Evolutionary conservation across 2,888 invertebrate species (phyloP).

Genomic region (Cistogaster globosa): DNA sequence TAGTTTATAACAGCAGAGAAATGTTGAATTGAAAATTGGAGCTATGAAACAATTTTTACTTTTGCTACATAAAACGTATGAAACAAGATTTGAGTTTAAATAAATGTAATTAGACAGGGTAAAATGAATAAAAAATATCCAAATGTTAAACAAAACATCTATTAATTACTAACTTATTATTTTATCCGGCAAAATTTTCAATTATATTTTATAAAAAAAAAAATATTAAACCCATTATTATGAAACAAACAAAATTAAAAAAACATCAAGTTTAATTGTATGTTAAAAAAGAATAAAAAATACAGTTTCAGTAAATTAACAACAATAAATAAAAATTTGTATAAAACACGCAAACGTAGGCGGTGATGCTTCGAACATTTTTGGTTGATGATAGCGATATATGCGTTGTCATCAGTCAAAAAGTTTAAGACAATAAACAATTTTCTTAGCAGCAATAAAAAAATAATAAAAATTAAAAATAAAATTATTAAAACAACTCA

Average conservation of each 20-base stretch:
- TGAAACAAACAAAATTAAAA: not conserved
- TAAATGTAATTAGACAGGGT: too few relatives aligned
- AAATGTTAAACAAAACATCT: constrained; percentile 11
- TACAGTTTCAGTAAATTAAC: not conserved
- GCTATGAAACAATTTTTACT: too few relatives aligned
- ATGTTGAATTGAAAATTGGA: too few relatives aligned
- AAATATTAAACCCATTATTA: constrained; percentile 1
- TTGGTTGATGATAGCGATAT: not conserved
- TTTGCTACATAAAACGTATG: too few relatives aligned
- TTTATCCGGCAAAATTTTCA: constrained; percentile 19
- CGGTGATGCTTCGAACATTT: not conserved
- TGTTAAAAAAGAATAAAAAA: constrained; percentile 1
- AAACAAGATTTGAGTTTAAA: too few relatives aligned
- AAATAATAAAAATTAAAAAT: too few relatives aligned
- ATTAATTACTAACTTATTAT: not conserved
- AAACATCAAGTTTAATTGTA: constrained; percentile 43
- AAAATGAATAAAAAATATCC: not conserved
- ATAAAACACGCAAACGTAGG: constrained; percentile 38
- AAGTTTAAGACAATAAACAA: not conserved
- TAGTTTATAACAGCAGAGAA: too few relatives aligned
- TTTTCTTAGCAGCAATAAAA: not conserved
- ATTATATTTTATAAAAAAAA: constrained; percentile 19
- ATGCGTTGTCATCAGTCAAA: not conserved
- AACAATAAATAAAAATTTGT: constrained; percentile 21
- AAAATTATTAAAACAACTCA: not conserved